These are phyloP conservation scores for Drosophila pachea DNA, from an alignment of 1,140 invertebrate genomes.

Conservation along the genomic window DNA sequence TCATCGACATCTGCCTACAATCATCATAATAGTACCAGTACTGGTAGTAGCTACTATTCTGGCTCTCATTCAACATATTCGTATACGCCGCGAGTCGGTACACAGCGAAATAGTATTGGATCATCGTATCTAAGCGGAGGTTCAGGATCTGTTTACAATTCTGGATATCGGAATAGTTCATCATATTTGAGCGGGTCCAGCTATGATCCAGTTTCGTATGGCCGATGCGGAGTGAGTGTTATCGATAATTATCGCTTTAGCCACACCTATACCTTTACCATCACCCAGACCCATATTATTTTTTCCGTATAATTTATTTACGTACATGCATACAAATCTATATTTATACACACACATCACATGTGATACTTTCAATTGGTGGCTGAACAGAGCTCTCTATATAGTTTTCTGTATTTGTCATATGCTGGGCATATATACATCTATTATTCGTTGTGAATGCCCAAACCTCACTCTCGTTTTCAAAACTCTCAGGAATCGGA, in stretches of 20 bases:
- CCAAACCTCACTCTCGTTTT: slow-evolving; percentile 9
- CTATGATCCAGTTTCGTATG: slow-evolving; percentile 74
- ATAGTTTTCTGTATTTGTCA: slow-evolving; percentile 2
- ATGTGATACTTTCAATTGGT: slow-evolving; percentile 12
- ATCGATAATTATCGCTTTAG: slow-evolving; percentile 25
- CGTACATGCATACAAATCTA: slow-evolving; percentile 22
- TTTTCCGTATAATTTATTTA: slow-evolving; percentile 9
- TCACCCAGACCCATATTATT: not conserved
- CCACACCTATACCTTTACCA: slow-evolving; percentile 13
- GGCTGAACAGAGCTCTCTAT: slow-evolving; percentile 11
- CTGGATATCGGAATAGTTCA: slow-evolving; percentile 64
- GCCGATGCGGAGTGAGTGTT: slow-evolving; percentile 78
- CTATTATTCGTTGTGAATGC: slow-evolving; percentile 1
- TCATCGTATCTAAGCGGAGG: slow-evolving; percentile 64
- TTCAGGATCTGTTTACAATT: slow-evolving; percentile 29
- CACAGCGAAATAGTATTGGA: slow-evolving; percentile 57
- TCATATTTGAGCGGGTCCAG: slow-evolving; percentile 59
- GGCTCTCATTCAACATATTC: slow-evolving; percentile 55
- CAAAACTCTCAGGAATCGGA: slow-evolving; percentile 14
- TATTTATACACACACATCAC: slow-evolving; percentile 5
- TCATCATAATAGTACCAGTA: slow-evolving; percentile 41
- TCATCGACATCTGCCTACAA: slow-evolving; percentile 47
- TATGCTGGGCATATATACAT: slow-evolving; percentile 12
- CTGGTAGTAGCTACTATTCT: slow-evolving; percentile 54
- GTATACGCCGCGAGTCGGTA: slow-evolving; percentile 54